phyloP scores from a whole-genome alignment of 2,113 vertebrate species.

The Tinamus guttatus region DNA sequence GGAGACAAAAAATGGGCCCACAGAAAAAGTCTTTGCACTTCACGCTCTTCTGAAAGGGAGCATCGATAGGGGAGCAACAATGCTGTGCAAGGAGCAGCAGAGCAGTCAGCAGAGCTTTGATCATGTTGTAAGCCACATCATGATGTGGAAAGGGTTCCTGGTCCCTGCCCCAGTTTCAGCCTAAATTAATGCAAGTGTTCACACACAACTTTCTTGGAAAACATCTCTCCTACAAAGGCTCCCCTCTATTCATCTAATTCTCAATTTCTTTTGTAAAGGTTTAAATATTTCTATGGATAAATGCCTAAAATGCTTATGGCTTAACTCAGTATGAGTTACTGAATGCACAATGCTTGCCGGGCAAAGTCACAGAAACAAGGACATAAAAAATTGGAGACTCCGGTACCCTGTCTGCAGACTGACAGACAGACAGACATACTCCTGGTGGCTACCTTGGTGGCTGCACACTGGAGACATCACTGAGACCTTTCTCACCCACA shows the following conservation, averaged over 20 bases:
- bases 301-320: neutral
- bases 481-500: neutral
- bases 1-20: neutral
- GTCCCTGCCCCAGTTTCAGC: neutral
- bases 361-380: neutral
- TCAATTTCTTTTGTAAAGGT: neutral
- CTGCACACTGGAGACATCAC: neutral
- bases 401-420: neutral
- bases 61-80: neutral
- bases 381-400: neutral
- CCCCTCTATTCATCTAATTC: neutral
- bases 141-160: neutral
- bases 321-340: neutral
- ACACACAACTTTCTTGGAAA: accelerated
- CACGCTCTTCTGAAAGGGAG: neutral
- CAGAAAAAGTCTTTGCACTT: neutral
- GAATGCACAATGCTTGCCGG: neutral
- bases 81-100: neutral
- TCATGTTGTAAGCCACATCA: neutral
- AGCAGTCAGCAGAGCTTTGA: neutral
- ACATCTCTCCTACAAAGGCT: neutral
- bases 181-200: neutral
- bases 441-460: neutral
- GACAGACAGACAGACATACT: neutral
- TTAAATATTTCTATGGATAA: neutral